These are phyloP conservation scores for Plestiodon gilberti DNA, from an alignment of 2,113 vertebrate species.

Conservation along the genomic window DNA sequence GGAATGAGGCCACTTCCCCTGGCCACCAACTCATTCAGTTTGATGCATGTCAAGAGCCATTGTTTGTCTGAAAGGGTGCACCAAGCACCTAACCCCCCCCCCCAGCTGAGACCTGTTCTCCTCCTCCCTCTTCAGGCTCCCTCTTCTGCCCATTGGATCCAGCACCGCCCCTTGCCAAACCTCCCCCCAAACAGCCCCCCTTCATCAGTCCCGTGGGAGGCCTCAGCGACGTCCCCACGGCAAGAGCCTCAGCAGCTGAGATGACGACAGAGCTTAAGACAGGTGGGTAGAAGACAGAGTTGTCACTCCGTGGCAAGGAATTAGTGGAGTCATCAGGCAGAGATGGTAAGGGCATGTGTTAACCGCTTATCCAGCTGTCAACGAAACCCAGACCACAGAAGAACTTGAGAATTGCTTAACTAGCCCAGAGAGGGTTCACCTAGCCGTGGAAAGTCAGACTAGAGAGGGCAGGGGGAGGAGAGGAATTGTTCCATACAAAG, in stretches of 20 bases:
- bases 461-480: neutral
- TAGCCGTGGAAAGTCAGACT: neutral
- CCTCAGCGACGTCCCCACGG: rapidly evolving
- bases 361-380: too few relatives aligned
- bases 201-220: neutral
- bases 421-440: neutral
- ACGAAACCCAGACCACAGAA: neutral
- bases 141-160: neutral
- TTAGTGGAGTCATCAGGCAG: neutral
- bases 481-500: too few relatives aligned
- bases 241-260: neutral
- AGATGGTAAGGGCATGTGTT: neutral
- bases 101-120: too few relatives aligned
- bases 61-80: too few relatives aligned
- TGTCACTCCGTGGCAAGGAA: too few relatives aligned
- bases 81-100: too few relatives aligned
- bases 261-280: neutral
- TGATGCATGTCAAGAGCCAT: too few relatives aligned
- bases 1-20: too few relatives aligned
- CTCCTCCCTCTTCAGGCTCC: neutral
- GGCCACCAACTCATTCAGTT: too few relatives aligned
- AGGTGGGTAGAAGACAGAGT: neutral
- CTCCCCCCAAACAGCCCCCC: neutral
- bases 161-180: neutral
- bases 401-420: neutral